phyloP scores from a whole-genome alignment of 2,113 vertebrate species.

The Penelope pileata region DNA sequence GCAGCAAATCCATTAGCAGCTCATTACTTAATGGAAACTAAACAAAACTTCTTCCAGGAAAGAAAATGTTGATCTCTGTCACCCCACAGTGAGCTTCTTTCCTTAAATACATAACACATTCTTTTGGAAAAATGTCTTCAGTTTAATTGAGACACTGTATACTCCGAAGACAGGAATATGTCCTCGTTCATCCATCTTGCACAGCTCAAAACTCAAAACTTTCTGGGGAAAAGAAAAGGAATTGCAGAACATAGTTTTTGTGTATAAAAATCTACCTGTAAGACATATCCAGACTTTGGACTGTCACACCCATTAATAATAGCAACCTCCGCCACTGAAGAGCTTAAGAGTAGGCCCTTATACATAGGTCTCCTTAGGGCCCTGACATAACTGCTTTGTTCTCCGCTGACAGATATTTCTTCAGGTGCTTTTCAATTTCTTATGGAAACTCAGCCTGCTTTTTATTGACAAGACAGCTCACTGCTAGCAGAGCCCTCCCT shows the following conservation, averaged over 20 bases:
- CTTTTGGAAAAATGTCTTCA: constrained; percentile 55
- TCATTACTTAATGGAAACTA: constrained; percentile 68
- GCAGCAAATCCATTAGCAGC: constrained; percentile 62
- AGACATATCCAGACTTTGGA: neutral
- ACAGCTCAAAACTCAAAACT: neutral
- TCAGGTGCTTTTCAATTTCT: neutral
- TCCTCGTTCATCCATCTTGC: constrained; percentile 26
- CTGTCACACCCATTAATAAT: neutral
- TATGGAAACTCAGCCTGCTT: neutral
- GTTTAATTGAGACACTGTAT: constrained; percentile 40
- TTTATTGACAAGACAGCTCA: neutral
- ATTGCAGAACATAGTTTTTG: neutral
- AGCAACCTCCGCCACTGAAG: neutral
- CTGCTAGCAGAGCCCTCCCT: neutral
- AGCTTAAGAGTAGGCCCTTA: neutral
- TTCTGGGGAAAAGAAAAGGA: neutral
- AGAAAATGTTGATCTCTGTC: constrained; percentile 52
- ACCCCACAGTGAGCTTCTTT: constrained; percentile 50
- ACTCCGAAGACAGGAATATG: neutral
- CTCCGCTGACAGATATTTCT: neutral
- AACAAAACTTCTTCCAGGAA: constrained; percentile 63
- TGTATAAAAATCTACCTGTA: neutral
- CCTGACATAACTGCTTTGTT: neutral
- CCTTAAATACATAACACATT: constrained; percentile 53
- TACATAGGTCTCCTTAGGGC: neutral